These are phyloP conservation scores for Dasypus novemcinctus DNA, from an alignment of 2,113 vertebrate species.

Conservation along the genomic window DNA sequence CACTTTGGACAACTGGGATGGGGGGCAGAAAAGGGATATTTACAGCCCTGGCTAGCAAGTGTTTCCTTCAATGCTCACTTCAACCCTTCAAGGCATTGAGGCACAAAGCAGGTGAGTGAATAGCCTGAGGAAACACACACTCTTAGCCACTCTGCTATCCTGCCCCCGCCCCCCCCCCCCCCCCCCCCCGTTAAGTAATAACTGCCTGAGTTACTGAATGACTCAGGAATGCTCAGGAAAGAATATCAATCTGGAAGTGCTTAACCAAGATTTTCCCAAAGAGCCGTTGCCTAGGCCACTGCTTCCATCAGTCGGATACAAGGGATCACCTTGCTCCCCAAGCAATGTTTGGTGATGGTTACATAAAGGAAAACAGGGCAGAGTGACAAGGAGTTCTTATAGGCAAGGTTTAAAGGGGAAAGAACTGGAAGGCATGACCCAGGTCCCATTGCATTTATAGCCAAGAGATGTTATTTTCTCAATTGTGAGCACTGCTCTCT, in stretches of 20 bases:
- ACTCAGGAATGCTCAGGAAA: background rate
- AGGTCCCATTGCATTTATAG: rapidly evolving
- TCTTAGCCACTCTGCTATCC: rapidly evolving
- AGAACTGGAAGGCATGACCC: rapidly evolving
- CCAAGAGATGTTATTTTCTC: rapidly evolving
- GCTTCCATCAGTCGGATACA: background rate
- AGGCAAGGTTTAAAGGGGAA: background rate
- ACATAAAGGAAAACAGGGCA: rapidly evolving
- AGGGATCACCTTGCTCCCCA: background rate
- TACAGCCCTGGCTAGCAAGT: too few relatives aligned
- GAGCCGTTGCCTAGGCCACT: background rate
- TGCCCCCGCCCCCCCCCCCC: too few relatives aligned
- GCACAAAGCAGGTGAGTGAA: background rate
- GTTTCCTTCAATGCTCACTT: background rate
- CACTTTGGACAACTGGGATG: background rate
- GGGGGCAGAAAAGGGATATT: background rate
- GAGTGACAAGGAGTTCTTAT: background rate
- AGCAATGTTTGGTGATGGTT: rapidly evolving
- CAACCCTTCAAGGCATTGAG: background rate
- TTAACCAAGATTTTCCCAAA: background rate
- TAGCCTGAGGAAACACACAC: rapidly evolving
- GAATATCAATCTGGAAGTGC: background rate
- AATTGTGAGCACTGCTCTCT: rapidly evolving
- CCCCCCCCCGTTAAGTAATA: background rate
- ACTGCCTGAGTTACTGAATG: background rate